phyloP scores from a whole-genome alignment of 35 echinoderm and acorn worm species.

The Apostichopus parvimensis region DNA sequence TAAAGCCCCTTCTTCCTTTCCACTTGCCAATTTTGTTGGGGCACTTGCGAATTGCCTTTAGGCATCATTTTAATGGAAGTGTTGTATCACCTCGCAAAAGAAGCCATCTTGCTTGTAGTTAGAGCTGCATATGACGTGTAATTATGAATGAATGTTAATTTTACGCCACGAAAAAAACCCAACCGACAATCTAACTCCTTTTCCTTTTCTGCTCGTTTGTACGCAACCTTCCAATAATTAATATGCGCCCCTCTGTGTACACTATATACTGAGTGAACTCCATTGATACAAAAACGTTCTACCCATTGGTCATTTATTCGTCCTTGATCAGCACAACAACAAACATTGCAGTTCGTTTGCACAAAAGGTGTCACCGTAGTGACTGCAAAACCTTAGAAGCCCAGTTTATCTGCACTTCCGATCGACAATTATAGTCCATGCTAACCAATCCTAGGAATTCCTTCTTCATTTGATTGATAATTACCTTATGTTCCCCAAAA shows the following conservation, averaged over 20 bases:
- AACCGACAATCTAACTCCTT: not conserved
- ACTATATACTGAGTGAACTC: too few relatives aligned
- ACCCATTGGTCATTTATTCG: not conserved
- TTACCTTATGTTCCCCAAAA: not conserved
- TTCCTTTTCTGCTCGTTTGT: not conserved
- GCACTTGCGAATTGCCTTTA: too few relatives aligned
- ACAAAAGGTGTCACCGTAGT: slow-evolving; percentile 2
- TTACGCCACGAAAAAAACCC: not conserved
- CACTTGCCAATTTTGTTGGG: too few relatives aligned
- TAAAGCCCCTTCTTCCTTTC: too few relatives aligned
- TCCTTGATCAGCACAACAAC: not conserved
- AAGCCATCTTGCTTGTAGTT: too few relatives aligned
- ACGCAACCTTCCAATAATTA: too few relatives aligned
- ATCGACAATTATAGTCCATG: not conserved
- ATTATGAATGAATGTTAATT: too few relatives aligned
- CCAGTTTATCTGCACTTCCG: slow-evolving; percentile 4
- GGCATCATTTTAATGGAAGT: too few relatives aligned
- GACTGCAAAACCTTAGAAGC: not conserved
- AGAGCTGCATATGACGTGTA: too few relatives aligned
- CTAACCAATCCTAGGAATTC: not conserved
- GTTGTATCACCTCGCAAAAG: too few relatives aligned
- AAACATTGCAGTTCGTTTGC: not conserved
- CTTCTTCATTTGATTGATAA: not conserved
- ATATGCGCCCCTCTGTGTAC: too few relatives aligned
- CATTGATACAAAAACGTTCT: too few relatives aligned